Evolutionary conservation across 2,888 invertebrate genomes (phyloP), one percentile per base, ranked within the genome.

Genomic region (Polietes domitor): DNA sequence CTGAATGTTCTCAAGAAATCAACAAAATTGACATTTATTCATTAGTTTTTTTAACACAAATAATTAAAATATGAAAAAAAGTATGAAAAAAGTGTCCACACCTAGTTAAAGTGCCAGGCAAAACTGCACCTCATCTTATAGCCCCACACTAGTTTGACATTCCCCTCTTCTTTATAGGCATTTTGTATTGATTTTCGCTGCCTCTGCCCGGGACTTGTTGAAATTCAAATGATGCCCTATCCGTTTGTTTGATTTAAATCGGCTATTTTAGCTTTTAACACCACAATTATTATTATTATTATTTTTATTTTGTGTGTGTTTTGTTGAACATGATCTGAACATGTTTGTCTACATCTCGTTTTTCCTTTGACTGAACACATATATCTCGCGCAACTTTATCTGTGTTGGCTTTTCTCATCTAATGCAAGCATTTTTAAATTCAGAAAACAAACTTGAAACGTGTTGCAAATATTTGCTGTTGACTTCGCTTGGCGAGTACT

Each of bases 241-340:
- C 50, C n/a, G 19, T 50, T 50, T 50, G 12, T 50, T 50, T 50
- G 50, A 50, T 50, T 50, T 50, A n/a, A 50, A 50, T 50, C 50
- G 4, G 9, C 10, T 37, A 12, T 17, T 50, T 50, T 19, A 7
- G 10, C 5, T 37, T n/a, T 7, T 50, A 50, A 50, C 19, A 50
- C 50, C n/a, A n/a, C n/a, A n/a, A n/a, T n/a, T 50, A 50, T 50
- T 50, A 50, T 50, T 50, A 50, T 50, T n/a, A n/a, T n/a, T n/a
- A n/a, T n/a, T n/a, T n/a, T n/a, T n/a, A n/a, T n/a, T n/a, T n/a
- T n/a, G n/a, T n/a, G n/a, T n/a, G n/a, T n/a, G n/a, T n/a, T n/a
- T n/a, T n/a, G n/a, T n/a, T 37, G 37, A 37, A 37, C 7, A 12
- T 10, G 12, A 37, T 10, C 37, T 37, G 37, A 37, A 37, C 37